Base-by-base conservation (phyloP, 2,113 vertebrate species). In the Rhabdornis inornatus region DNA sequence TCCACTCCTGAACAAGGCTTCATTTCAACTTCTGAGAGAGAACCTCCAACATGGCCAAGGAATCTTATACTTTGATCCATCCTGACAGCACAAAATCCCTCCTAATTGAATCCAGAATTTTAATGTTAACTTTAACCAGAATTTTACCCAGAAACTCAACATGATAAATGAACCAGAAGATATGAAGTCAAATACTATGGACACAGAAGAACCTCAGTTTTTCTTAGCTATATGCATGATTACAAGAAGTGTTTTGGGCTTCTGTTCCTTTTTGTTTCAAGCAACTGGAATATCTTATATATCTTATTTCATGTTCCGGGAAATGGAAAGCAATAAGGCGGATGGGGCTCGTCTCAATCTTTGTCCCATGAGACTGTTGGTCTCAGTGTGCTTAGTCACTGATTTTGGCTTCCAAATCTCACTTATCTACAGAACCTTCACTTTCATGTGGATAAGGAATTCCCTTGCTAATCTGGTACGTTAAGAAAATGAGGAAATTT, bases 401-500 rank as follows among this genome's bases (percentile, higher is more conserved):
- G 35, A 10, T 50, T 90, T 85, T n/a, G 11, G 7, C 42, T 60
- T 82, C 40, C 45, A 82, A 39, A 45, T 15, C 24, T 69, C 21
- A 27, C 9, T 59, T 53, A 9, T 0, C 11, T 56, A 15, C 8
- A 47, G 18, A 35, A 25, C 25, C 2, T 39, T 1, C 9, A 4
- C 15, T 47, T 39, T 14, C 4, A 15, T 7, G 1, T 10, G 42
- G 13, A n/a, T 2, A 3, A 59, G 56, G 16, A 33, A 44, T 9
- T 59, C 28, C 19, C 44, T 50, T 57, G 39, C 8, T 37, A 19
- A 30, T 45, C 39, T 53, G 13, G 5, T 27, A 24, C 0, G 0
- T 27, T 11, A 49, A 30, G 31, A 61, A 75, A 31, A 42, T 1
- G 6, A 53, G 2, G 11, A 44, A 37, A 22, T 61, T n/a, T 50